phyloP scores from a whole-genome alignment of 30 jellyfish, hydroid and myxozoan species.

The Sanderia malayensis region DNA sequence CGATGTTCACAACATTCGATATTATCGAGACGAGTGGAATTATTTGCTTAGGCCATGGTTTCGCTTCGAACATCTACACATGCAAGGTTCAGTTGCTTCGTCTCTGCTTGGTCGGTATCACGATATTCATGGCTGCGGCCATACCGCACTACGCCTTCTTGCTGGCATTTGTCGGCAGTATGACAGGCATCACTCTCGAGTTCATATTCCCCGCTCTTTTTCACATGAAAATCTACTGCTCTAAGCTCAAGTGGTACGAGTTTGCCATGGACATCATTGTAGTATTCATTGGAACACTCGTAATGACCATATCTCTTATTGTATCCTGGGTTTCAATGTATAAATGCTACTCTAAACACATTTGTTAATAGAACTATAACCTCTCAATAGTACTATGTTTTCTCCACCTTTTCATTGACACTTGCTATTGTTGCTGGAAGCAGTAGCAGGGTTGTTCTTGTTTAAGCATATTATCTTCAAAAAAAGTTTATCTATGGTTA shows the following conservation, averaged over 20 bases:
- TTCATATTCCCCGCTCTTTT: conserved; percentile 87
- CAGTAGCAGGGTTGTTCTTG: too few relatives aligned
- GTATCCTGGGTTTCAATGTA: conserved; percentile 95
- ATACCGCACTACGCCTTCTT: conserved; percentile 80
- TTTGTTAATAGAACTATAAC: conserved; percentile 43
- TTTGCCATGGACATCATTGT: conserved; percentile 73
- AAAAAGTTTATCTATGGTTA: too few relatives aligned
- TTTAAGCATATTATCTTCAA: too few relatives aligned
- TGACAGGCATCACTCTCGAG: conserved; percentile 89
- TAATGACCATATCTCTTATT: conserved; percentile 92
- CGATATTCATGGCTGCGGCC: conserved; percentile 90
- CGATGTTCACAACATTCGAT: conserved; percentile 92
- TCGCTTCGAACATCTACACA: conserved; percentile 73
- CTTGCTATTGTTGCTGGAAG: too few relatives aligned
- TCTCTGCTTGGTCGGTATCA: conserved; percentile 55
- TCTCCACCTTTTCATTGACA: too few relatives aligned
- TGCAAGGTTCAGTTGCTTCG: conserved; percentile 72
- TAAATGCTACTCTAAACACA: conserved; percentile 45
- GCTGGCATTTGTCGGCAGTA: conserved; percentile 82
- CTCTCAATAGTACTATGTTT: too few relatives aligned
- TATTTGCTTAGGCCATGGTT: conserved; percentile 56
- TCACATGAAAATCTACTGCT: conserved; percentile 86
- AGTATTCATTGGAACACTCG: conserved; percentile 82
- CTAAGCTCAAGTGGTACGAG: conserved; percentile 76
- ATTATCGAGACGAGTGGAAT: conserved; percentile 75